These are phyloP conservation scores for Thaleichthys pacificus DNA, from an alignment of 2,797 vertebrate genomes.

Conservation along the genomic window DNA sequence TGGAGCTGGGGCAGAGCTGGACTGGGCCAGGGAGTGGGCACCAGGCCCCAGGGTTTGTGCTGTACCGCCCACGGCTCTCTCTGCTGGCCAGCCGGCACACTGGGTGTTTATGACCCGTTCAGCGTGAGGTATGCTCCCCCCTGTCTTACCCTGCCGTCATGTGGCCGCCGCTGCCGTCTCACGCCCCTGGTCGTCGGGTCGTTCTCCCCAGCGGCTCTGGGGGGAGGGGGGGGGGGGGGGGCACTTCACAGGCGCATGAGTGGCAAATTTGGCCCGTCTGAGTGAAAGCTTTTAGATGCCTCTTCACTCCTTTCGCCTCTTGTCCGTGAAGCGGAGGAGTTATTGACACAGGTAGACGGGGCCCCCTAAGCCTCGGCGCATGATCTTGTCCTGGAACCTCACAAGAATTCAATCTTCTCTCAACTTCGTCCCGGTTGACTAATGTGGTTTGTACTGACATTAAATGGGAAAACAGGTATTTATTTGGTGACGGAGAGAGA, in stretches of 20 bases:
- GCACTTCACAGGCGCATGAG: constrained; percentile 60
- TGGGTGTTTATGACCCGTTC: constrained; percentile 70
- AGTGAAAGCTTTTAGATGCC: constrained; percentile 58
- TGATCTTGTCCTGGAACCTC: not conserved
- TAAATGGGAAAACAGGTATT: not conserved
- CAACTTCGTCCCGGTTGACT: not conserved
- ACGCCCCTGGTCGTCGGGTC: constrained; percentile 66
- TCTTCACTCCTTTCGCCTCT: constrained; percentile 34
- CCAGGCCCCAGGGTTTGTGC: not conserved
- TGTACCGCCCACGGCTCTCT: not conserved
- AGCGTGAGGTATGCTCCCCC: constrained; percentile 67
- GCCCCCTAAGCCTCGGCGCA: not conserved
- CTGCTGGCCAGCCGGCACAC: constrained; percentile 6
- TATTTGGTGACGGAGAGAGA: not conserved
- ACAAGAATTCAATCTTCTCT: not conserved
- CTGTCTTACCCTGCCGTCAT: not conserved
- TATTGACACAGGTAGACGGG: constrained; percentile 2
- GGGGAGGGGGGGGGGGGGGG: constrained; percentile 51
- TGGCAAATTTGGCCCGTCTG: constrained; percentile 64
- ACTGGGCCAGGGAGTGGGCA: not conserved
- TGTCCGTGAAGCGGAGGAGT: constrained; percentile 1
- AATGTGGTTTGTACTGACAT: not conserved
- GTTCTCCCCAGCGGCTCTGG: constrained; percentile 60
- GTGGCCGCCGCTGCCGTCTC: constrained; percentile 33
- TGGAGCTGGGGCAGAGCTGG: not conserved